Conservation (phyloP, 2,797 vertebrate species). For the Cheirogaleus major region DNA sequence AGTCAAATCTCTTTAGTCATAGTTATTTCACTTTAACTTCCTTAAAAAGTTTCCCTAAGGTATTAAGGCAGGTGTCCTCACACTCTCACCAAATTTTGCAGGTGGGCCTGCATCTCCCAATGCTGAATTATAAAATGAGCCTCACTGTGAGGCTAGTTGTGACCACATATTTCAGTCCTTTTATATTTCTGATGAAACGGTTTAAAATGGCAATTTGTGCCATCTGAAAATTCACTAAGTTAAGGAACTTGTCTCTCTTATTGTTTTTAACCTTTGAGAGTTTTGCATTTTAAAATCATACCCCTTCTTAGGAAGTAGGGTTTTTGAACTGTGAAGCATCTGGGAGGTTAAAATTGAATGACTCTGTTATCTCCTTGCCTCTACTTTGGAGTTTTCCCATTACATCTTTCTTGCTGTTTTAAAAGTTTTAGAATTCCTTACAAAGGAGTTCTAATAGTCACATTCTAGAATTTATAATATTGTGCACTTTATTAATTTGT, state of each 20-base stretch:
- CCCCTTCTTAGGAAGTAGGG: neutral
- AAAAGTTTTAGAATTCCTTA: neutral
- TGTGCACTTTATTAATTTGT: neutral
- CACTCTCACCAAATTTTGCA: neutral
- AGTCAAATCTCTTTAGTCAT: neutral
- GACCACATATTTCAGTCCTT: neutral
- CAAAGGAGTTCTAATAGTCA: neutral
- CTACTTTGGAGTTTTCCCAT: neutral
- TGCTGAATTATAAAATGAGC: neutral
- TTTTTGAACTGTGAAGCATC: constrained; percentile 6
- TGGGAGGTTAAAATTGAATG: constrained; percentile 6
- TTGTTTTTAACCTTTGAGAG: neutral
- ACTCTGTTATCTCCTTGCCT: neutral
- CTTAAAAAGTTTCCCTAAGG: neutral
- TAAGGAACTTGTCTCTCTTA: neutral
- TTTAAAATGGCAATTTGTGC: neutral
- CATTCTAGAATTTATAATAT: neutral
- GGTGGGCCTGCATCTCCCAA: neutral
- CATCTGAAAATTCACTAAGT: neutral
- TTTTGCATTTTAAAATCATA: constrained; percentile 6
- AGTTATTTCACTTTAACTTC: constrained; percentile 22
- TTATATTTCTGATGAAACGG: neutral
- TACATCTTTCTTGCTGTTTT: neutral
- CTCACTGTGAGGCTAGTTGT: neutral
- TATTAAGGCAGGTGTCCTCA: neutral